Evolutionary conservation across 2,797 vertebrate species (phyloP), one percentile per base, ranked within the genome.

Genomic region (Pteronotus mesoamericanus): DNA sequence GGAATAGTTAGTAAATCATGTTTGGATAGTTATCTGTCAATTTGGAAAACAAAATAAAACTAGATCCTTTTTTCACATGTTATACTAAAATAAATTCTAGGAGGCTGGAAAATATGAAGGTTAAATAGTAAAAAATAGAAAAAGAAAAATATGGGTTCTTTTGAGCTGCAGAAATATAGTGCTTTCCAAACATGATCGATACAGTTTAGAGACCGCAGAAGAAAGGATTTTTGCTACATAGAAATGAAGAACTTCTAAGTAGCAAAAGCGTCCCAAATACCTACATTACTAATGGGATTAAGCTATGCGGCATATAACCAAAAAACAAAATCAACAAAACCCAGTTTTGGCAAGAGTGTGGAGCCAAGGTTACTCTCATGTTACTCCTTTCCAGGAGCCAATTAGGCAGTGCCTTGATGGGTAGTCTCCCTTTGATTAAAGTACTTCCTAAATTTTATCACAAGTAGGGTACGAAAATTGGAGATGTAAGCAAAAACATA

Each of bases 51-150:
- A 74, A 86, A 64, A 77, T 34, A 80, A 57, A 80, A 29, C n/a
- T 89, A 53, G 53, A 44, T 71, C 55, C 32, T 66, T 86, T 69
- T 86, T 42, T 86, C 75, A 84, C 10, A 42, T 1, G 8, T 79
- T 83, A 66, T 21, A 61, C 12, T 32, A 83, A 92, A 90, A 48
- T 42, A 89, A 75, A 86, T 86, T 87, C 22, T 82, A 85, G 37
- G 59, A 94, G 19, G 11, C n/a, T 87, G n/a, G 26, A 84, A 92
- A 89, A 37, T 86, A 48, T 5, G 32, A 87, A 94, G 42, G 29
- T 66, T 44, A 88, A 94, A 26, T 24, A n/a, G 46, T 95, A 5
- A 69, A 48, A 80, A 69, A 16, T 59, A 68, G 15, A 22, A 55
- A 88, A 80, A 77, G 37, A 39, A 74, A 91, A 86, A 46, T 29